Conservation (phyloP, 2,888 invertebrate species). For the Scaptomyza reducta region DNA sequence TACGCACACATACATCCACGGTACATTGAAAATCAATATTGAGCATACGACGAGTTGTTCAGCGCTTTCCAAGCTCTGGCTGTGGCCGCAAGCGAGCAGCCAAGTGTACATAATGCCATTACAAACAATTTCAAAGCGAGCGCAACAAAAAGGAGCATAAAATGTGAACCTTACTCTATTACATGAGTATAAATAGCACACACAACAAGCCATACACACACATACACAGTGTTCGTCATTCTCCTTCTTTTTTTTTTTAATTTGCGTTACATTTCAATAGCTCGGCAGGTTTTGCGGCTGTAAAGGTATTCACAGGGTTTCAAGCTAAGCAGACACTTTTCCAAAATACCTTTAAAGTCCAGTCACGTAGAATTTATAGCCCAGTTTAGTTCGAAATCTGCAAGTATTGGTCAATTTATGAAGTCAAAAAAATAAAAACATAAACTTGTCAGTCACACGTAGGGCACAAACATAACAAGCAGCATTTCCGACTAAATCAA, state of each 20-base stretch:
- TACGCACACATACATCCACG: slow-evolving; percentile 11
- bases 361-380: slow-evolving; percentile 57
- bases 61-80: slow-evolving; percentile 12
- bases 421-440: slow-evolving; percentile 54
- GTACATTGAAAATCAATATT: slow-evolving; percentile 52
- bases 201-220: not conserved
- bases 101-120: slow-evolving; percentile 72
- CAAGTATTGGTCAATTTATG: slow-evolving; percentile 51
- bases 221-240: not conserved
- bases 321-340: not conserved
- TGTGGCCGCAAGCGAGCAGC: slow-evolving; percentile 44
- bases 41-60: slow-evolving; percentile 43
- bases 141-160: slow-evolving; percentile 37
- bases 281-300: slow-evolving; percentile 18
- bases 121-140: slow-evolving; percentile 63
- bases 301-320: slow-evolving; percentile 11
- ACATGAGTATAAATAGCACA: slow-evolving; percentile 66
- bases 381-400: slow-evolving; percentile 59
- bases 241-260: slow-evolving; percentile 19
- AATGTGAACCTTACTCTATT: slow-evolving; percentile 48
- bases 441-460: slow-evolving; percentile 78
- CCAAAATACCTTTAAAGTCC: slow-evolving; percentile 30
- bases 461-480: slow-evolving; percentile 58
- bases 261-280: slow-evolving; percentile 55
- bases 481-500: not conserved